These are phyloP conservation scores for Myotis daubentonii DNA, from an alignment of 2,797 vertebrate genomes.

Conservation along the genomic window DNA sequence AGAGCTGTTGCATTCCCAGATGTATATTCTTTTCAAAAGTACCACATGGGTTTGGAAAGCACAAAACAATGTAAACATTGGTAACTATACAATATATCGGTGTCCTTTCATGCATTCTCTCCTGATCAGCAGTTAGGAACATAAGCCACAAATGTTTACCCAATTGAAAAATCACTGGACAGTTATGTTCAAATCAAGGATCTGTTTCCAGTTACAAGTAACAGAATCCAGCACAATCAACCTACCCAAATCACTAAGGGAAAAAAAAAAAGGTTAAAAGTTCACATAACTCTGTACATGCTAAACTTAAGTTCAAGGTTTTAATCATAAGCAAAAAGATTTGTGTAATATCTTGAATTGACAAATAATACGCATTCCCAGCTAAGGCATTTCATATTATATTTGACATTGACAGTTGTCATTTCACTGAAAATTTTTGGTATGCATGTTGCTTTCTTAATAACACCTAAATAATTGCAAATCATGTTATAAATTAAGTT, in stretches of 20 bases:
- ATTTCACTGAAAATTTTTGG: conserved; percentile 32
- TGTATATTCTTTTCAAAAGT: conserved; percentile 45
- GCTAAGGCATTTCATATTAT: background rate
- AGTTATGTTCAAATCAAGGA: conserved; percentile 57
- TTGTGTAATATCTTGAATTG: background rate
- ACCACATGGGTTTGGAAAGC: conserved; percentile 53
- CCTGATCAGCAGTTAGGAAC: conserved; percentile 62
- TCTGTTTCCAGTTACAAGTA: conserved; percentile 73
- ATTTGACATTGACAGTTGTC: conserved; percentile 15
- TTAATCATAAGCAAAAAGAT: background rate
- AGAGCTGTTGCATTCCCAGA: conserved; percentile 16
- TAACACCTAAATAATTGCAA: background rate
- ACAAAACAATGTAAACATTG: conserved; percentile 51
- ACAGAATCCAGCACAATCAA: conserved; percentile 54
- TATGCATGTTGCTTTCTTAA: conserved; percentile 8
- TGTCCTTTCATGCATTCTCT: conserved; percentile 40
- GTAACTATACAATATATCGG: background rate
- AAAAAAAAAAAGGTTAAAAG: conserved; percentile 53
- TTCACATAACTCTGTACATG: background rate
- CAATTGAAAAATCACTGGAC: conserved; percentile 64
- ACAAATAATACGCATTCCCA: conserved; percentile 1
- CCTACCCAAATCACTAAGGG: conserved; percentile 40
- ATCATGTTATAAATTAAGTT: background rate
- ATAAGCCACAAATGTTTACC: conserved; percentile 67
- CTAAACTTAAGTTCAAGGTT: conserved; percentile 44